phyloP scores from a whole-genome alignment of 2,797 vertebrate species.

The Anolis apletophallus region DNA sequence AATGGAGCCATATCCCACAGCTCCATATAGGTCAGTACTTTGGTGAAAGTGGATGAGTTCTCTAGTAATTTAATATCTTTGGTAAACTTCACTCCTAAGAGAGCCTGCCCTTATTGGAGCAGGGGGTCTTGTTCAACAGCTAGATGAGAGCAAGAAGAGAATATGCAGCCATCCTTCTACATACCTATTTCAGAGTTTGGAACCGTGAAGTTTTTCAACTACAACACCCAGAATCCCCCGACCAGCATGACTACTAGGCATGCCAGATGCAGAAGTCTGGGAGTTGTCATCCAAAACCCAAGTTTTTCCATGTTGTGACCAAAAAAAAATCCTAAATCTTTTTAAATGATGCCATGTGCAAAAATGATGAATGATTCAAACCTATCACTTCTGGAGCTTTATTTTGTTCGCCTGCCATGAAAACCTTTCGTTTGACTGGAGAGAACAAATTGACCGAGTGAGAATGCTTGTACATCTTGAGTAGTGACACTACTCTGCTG shows the following conservation, averaged over 20 bases:
- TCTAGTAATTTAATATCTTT: not conserved
- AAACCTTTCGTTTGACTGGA: not conserved
- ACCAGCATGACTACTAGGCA: too few species aligned
- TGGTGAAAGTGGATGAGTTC: not conserved
- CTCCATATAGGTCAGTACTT: not conserved
- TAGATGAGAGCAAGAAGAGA: not conserved
- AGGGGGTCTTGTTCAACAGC: not conserved
- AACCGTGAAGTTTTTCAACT: too few species aligned
- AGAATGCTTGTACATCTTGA: not conserved
- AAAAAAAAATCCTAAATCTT: too few species aligned
- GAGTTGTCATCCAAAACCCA: too few species aligned
- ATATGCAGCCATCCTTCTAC: not conserved
- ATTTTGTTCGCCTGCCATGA: not conserved
- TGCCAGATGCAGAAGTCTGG: too few species aligned
- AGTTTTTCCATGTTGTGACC: too few species aligned
- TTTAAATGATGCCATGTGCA: not conserved
- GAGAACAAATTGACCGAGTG: too few species aligned
- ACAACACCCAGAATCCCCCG: too few species aligned
- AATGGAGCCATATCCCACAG: not conserved
- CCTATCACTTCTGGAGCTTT: not conserved
- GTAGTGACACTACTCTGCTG: not conserved
- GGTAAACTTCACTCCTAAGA: not conserved
- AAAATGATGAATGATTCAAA: not conserved
- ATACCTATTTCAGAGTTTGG: too few species aligned
- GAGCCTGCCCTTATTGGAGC: not conserved